Conservation (phyloP, 2,797 vertebrate genomes). For the Loriculus beryllinus region DNA sequence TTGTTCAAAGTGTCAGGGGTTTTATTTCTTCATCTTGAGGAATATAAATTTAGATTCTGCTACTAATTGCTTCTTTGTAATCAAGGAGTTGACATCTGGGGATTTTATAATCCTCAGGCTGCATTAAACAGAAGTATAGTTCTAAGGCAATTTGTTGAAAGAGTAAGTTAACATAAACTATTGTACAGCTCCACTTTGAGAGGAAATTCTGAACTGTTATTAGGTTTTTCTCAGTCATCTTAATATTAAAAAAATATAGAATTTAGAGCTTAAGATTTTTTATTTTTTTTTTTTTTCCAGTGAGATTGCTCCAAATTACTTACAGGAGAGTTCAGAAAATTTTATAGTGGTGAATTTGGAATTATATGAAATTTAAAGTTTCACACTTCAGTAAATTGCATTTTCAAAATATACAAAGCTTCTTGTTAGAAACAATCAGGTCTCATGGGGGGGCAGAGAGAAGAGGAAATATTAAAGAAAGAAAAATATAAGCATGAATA, state of each 20-base stretch:
- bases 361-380: not conserved
- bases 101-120: slow-evolving; percentile 18
- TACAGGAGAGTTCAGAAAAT: not conserved
- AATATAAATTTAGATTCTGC: slow-evolving; percentile 54
- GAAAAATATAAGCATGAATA: not conserved
- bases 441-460: not conserved
- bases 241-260: not conserved
- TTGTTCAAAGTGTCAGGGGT: not conserved
- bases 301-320: not conserved
- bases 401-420: not conserved
- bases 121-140: not conserved
- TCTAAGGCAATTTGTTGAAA: not conserved
- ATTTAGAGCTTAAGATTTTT: not conserved
- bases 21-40: slow-evolving; percentile 46
- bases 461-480: not conserved
- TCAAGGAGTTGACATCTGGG: slow-evolving; percentile 36
- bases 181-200: not conserved
- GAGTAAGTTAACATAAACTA: not conserved
- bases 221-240: not conserved
- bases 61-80: slow-evolving; percentile 61
- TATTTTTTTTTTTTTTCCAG: not conserved
- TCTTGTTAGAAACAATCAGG: not conserved
- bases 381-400: not conserved
- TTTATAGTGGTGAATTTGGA: slow-evolving; percentile 7
- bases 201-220: slow-evolving; percentile 15